Evolutionary conservation across 2,888 invertebrate species (phyloP).

Genomic region (Coleophora flavipennella): DNA sequence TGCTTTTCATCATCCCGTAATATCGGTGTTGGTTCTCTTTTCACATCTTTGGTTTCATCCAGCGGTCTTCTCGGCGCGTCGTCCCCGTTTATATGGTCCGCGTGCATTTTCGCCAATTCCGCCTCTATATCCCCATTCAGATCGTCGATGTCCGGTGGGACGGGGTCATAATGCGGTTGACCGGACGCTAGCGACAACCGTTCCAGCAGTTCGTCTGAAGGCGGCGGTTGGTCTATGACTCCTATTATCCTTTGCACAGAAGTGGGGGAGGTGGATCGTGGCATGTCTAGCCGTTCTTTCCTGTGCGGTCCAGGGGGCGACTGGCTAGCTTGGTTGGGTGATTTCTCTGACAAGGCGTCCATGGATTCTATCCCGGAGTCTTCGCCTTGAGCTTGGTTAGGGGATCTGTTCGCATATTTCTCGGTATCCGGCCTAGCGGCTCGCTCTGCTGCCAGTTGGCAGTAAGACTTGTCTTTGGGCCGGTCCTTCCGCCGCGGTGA

Average conservation of each 20-base stretch:
- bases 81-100: conserved; percentile 54
- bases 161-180: conserved; percentile 43
- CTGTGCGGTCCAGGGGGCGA: conserved; percentile 73
- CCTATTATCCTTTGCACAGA: conserved; percentile 65
- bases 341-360: conserved; percentile 94
- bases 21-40: conserved; percentile 44
- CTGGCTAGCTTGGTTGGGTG: conserved; percentile 88
- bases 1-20: conserved; percentile 22
- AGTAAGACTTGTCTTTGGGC: conserved; percentile 70
- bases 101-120: conserved; percentile 78
- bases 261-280: conserved; percentile 52
- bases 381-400: conserved; percentile 79
- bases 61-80: conserved; percentile 34
- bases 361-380: conserved; percentile 94
- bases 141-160: conserved; percentile 63
- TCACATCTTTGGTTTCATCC: conserved; percentile 25
- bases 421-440: conserved; percentile 16
- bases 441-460: conserved; percentile 69
- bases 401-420: conserved; percentile 44
- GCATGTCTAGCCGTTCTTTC: conserved; percentile 59
- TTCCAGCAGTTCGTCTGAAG: conserved; percentile 44
- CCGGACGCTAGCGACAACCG: conserved; percentile 36
- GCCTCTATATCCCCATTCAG: conserved; percentile 78
- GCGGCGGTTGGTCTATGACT: conserved; percentile 41
- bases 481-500: conserved; percentile 52